A percentile compares a stretch with the other conserved stretches of the same genome.
These are phyloP conservation scores for Neelides sp. DNA, from an alignment of 1,140 invertebrate species.

Conservation along the genomic window DNA sequence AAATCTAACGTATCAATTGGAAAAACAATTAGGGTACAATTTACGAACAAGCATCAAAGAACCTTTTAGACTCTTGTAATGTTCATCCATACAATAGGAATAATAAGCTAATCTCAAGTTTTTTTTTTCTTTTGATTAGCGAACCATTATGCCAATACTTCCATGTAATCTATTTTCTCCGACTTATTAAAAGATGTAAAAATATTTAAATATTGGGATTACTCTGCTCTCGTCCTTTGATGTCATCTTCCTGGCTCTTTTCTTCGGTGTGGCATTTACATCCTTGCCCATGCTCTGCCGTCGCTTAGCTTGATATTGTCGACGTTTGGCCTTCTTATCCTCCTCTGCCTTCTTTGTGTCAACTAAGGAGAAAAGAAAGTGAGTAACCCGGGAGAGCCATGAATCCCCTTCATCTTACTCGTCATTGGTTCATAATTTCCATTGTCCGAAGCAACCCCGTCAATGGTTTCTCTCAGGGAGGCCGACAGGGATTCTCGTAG, in stretches of 20 bases:
- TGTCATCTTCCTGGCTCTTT: conserved; percentile 60
- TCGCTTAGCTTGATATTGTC: conserved; percentile 71
- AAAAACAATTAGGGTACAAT: no score
- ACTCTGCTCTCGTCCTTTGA: no score
- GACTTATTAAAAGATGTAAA: no score
- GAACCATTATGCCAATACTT: no score
- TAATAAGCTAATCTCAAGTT: no score
- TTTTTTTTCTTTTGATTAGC: no score
- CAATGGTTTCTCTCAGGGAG: conserved; percentile 17
- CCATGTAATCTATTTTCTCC: no score
- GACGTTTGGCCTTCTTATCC: conserved; percentile 62
- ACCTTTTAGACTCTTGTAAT: no score
- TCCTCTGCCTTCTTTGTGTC: conserved; percentile 36
- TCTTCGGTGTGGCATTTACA: conserved; percentile 50
- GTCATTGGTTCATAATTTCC: conserved; percentile 7
- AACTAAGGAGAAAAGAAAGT: background rate
- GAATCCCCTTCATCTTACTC: background rate
- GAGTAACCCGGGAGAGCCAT: background rate
- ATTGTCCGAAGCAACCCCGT: conserved; percentile 19
- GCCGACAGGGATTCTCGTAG: background rate
- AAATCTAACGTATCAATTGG: no score
- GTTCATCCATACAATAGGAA: no score
- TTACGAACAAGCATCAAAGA: no score
- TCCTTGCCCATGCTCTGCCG: conserved; percentile 53
- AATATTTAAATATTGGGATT: no score